A percentile compares a stretch with the other conserved stretches of the same genome.
These are phyloP conservation scores for Heliconius melpomene DNA, from an alignment of 1,140 invertebrate genomes.

Conservation along the genomic window DNA sequence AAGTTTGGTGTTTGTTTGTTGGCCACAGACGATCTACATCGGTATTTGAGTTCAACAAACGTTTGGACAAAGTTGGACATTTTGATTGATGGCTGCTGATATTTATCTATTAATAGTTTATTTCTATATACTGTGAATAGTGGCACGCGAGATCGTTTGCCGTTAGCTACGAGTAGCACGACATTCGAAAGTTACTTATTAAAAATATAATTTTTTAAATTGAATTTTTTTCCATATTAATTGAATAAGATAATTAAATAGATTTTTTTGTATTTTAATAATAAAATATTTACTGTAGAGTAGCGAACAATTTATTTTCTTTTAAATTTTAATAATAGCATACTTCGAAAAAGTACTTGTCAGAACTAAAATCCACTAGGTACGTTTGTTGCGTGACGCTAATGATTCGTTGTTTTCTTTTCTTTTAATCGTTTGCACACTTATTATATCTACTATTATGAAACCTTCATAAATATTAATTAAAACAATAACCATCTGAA, in stretches of 20 bases:
- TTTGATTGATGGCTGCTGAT: constrained; percentile 62
- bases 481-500: not conserved
- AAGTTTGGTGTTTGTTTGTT: constrained; percentile 36
- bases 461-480: constrained; percentile 30
- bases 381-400: constrained; percentile 53
- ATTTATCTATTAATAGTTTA: constrained; percentile 61
- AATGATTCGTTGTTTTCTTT: constrained; percentile 56
- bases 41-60: constrained; percentile 35
- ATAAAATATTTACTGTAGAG: not conserved
- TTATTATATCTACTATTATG: constrained; percentile 57
- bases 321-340: not conserved
- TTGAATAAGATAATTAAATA: too few species aligned
- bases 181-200: constrained; percentile 38
- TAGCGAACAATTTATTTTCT: not conserved
- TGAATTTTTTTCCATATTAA: not conserved
- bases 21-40: constrained; percentile 19
- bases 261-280: not conserved
- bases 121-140: constrained; percentile 55
- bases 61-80: constrained; percentile 46
- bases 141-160: constrained; percentile 57
- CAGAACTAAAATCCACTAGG: constrained; percentile 53
- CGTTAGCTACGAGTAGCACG: constrained; percentile 41
- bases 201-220: constrained; percentile 26
- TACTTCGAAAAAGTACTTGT: not conserved
- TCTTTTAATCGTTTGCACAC: constrained; percentile 64